phyloP scores from a whole-genome alignment of 2,888 invertebrate genomes.

The Oligia latruncula region DNA sequence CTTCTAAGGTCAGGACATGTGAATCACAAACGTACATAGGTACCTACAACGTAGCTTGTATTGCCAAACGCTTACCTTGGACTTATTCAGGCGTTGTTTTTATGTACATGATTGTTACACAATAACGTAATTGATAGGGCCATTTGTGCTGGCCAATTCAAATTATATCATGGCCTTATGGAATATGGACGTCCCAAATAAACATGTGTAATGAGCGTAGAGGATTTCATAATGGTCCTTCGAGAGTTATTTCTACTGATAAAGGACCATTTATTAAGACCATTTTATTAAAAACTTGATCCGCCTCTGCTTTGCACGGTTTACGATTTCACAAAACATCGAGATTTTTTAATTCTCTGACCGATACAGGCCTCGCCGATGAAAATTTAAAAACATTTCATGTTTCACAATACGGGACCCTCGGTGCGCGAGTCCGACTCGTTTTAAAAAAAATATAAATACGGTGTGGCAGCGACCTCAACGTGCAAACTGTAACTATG shows the following conservation, averaged over 20 bases:
- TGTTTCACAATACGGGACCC: too few species aligned
- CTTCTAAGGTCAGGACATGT: slow-evolving; percentile 55
- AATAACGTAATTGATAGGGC: slow-evolving; percentile 34
- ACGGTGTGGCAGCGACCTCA: too few species aligned
- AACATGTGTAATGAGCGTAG: neutral
- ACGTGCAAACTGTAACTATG: too few species aligned
- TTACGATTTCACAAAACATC: too few species aligned
- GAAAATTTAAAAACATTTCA: too few species aligned
- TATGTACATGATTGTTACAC: slow-evolving; percentile 46
- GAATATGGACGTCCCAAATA: slow-evolving; percentile 2
- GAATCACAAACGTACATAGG: slow-evolving; percentile 50
- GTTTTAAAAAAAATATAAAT: too few species aligned
- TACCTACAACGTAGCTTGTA: slow-evolving; percentile 16
- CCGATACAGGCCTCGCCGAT: too few species aligned
- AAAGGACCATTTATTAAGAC: neutral
- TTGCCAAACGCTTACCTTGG: slow-evolving; percentile 65
- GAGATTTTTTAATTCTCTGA: too few species aligned
- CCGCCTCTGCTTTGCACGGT: neutral
- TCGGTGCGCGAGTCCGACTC: too few species aligned
- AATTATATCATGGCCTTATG: slow-evolving; percentile 32
- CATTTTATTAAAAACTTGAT: neutral
- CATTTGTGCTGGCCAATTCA: slow-evolving; percentile 31
- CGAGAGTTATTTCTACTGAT: too few species aligned
- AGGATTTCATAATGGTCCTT: neutral
- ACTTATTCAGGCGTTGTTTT: slow-evolving; percentile 48